Conservation (phyloP, 2,797 vertebrate genomes). For the Sternarchorhynchus goeldii region DNA sequence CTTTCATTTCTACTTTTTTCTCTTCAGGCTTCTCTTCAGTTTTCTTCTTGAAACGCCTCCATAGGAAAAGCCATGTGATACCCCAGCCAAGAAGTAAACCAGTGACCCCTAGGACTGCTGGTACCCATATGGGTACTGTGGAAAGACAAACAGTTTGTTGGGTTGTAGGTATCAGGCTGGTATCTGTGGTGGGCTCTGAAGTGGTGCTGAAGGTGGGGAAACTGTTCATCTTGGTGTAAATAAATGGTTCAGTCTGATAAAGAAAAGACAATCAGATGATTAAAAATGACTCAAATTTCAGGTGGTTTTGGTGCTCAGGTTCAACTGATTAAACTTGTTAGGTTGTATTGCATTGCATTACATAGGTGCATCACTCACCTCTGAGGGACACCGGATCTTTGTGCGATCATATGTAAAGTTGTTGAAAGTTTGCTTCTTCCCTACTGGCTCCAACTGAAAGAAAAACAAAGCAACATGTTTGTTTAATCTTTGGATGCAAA, state of each 20-base stretch:
- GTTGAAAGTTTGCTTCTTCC: slow-evolving; percentile 82
- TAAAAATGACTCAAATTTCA: background rate
- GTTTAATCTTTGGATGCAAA: slow-evolving; percentile 23
- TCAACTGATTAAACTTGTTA: no score
- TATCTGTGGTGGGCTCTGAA: slow-evolving; percentile 5
- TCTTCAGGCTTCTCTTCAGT: slow-evolving; percentile 83
- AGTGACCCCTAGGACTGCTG: slow-evolving; percentile 16
- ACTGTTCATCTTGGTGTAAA: slow-evolving; percentile 84
- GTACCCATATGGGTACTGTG: slow-evolving; percentile 28
- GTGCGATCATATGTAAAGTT: slow-evolving; percentile 83
- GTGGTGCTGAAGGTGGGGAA: slow-evolving; percentile 12
- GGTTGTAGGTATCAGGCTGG: slow-evolving; percentile 2
- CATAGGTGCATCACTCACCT: slow-evolving; percentile 59
- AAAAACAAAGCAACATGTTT: slow-evolving; percentile 35
- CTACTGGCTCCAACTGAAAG: slow-evolving; percentile 84
- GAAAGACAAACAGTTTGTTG: background rate
- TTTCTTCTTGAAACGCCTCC: slow-evolving; percentile 77
- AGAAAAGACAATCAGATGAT: slow-evolving; percentile 38
- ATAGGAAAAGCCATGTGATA: slow-evolving; percentile 27
- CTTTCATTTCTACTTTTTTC: slow-evolving; percentile 71
- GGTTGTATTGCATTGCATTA: no score
- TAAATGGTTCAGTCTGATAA: slow-evolving; percentile 79
- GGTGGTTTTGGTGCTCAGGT: no score
- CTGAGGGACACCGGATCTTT: slow-evolving; percentile 85
- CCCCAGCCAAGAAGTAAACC: slow-evolving; percentile 36